Percentiles rank a stretch among this genome's conserved stretches.
Evolutionary conservation across 2,113 vertebrate species (phyloP).

Genomic region (Dinomys branickii): DNA sequence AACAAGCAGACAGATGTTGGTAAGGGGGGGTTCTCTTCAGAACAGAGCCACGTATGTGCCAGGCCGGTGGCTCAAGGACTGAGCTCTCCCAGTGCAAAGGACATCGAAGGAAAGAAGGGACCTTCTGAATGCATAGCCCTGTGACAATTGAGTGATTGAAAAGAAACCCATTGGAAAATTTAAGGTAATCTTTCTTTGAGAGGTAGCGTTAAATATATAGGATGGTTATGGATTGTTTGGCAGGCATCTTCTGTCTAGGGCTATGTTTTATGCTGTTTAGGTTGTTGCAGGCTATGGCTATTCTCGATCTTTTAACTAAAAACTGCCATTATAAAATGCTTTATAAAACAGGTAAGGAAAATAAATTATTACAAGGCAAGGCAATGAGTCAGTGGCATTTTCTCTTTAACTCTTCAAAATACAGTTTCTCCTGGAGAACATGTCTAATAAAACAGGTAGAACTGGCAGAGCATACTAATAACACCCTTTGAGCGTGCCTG

Average conservation of each 20-base stretch:
- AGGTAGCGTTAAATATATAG: conserved; percentile 29
- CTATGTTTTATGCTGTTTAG: conserved; percentile 63
- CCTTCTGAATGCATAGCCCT: conserved; percentile 48
- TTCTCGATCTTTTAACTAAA: conserved; percentile 62
- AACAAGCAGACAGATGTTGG: conserved; percentile 85
- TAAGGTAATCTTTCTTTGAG: conserved; percentile 74
- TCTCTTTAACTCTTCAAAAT: conserved; percentile 63
- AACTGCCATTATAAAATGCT: conserved; percentile 47
- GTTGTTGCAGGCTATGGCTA: not conserved
- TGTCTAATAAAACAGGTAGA: conserved; percentile 62
- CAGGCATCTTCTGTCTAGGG: not conserved
- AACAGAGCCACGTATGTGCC: conserved; percentile 77
- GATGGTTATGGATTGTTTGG: not conserved
- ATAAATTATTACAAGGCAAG: conserved; percentile 61
- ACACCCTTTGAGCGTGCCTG: conserved; percentile 55
- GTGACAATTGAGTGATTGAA: conserved; percentile 59
- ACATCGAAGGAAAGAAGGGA: conserved; percentile 77
- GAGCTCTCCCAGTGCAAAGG: conserved; percentile 78
- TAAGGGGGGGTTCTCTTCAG: conserved; percentile 81
- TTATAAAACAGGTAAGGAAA: conserved; percentile 50
- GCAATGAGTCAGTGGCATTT: not conserved
- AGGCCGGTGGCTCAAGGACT: conserved; percentile 75
- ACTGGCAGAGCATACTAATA: conserved; percentile 1
- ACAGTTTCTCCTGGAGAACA: conserved; percentile 52
- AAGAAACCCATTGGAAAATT: conserved; percentile 66